Evolutionary conservation across 2,113 vertebrate genomes (phyloP), one percentile per base, ranked within the genome.

Genomic region (Dasyornis broadbenti): DNA sequence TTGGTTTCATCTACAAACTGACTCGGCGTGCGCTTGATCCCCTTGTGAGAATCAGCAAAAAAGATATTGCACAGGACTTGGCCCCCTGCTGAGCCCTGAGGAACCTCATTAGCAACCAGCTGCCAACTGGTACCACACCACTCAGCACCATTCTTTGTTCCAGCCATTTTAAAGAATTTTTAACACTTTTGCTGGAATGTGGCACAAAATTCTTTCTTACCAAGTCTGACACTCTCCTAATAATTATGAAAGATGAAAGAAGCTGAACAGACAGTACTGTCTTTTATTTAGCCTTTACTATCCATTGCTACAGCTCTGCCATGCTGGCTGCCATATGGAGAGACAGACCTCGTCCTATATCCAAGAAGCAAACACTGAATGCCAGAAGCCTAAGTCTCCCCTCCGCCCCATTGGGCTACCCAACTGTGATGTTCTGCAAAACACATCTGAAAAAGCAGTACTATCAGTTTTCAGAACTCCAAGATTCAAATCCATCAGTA

Each of bases 361-460:
- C 3, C 40, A 30, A 59, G 6, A 20, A 80, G 76, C 5, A 57
- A 72, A 15, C 0, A 2, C 22, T 15, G 35, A 73, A 60, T 11
- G 3, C 11, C 63, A n/a, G 54, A 7, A 91, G 23, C 35, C 16
- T 1, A 1, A 59, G 20, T 21, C 33, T 35, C 11, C 0, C 0
- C 14, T 63, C 1, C 1, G 49, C 12, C 30, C 23, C 72, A 24
- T 0, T 6, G 23, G 13, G 23, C 30, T 40, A 77, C 9, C n/a
- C 3, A 0, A 13, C 30, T 22, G 18, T 0, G 0, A 42, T 4
- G 14, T 23, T 60, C 78, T 13, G 6, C 22, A 63, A 72, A 49
- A 52, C 12, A 7, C 52, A 53, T 39, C 2, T 39, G 15, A 19
- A 84, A 90, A 66, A 66, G n/a, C 15, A 47, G 6, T 23, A 42